Evolutionary conservation across 2,888 invertebrate genomes (phyloP).

Genomic region (Ctena decussata): DNA sequence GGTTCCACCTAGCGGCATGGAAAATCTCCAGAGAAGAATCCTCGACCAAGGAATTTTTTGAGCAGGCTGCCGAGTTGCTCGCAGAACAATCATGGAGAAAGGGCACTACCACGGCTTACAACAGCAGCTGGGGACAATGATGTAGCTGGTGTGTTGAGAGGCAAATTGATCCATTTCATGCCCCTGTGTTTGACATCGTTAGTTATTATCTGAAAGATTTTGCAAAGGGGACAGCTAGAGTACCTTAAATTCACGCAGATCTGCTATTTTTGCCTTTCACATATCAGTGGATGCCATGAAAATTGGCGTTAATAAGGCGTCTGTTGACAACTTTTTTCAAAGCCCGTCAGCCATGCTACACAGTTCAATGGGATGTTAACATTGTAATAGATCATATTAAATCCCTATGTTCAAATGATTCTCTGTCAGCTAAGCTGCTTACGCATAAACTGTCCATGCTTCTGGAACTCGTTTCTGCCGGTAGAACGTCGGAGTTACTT

Average conservation of each 20-base stretch:
- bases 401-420: background rate
- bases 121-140: constrained; percentile 9
- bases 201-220: background rate
- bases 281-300: background rate
- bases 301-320: constrained; percentile 5
- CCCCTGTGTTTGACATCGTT: background rate
- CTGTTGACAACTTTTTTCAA: background rate
- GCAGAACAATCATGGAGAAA: constrained; percentile 3
- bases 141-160: constrained; percentile 15
- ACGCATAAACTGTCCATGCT: background rate
- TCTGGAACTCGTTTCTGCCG: background rate
- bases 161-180: constrained; percentile 6
- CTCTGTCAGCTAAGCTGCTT: background rate
- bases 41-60: background rate
- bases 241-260: background rate
- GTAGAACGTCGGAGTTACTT: background rate
- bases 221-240: constrained; percentile 10
- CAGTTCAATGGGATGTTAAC: background rate
- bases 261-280: constrained; percentile 14
- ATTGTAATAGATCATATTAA: background rate
- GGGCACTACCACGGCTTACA: constrained; percentile 4
- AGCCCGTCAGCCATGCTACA: background rate
- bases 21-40: constrained; percentile 17
- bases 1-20: constrained; percentile 18
- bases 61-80: constrained; percentile 15